phyloP scores from a whole-genome alignment of 2,797 vertebrate species.

The Nyctalus aviator region DNA sequence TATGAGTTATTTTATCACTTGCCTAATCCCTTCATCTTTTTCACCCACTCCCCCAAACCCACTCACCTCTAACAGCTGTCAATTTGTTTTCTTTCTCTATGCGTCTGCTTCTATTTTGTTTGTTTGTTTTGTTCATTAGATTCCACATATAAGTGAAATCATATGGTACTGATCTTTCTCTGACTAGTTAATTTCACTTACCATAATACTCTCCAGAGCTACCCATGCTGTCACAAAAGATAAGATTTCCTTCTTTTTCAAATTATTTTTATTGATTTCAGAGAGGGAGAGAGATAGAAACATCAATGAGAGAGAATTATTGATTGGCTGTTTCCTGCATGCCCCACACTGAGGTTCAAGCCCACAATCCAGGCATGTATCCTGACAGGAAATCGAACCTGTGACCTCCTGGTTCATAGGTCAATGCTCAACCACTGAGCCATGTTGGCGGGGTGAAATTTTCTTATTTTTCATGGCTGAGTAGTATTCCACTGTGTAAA shows the following conservation, averaged over 20 bases:
- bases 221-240: background rate
- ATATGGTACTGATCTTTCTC: background rate
- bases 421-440: too few relatives aligned
- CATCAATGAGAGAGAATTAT: too few relatives aligned
- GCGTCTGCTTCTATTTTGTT: background rate
- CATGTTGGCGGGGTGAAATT: background rate
- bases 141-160: background rate
- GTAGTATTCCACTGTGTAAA: background rate
- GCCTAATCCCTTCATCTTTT: background rate
- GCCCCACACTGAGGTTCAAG: too few relatives aligned
- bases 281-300: too few relatives aligned
- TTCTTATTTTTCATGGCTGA: background rate
- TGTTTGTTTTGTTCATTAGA: background rate
- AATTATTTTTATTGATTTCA: too few relatives aligned
- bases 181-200: background rate
- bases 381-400: too few relatives aligned
- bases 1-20: background rate
- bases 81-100: background rate
- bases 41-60: background rate
- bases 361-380: too few relatives aligned
- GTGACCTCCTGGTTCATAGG: too few relatives aligned
- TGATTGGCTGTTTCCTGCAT: too few relatives aligned
- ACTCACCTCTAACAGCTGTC: background rate
- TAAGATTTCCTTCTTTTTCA: background rate
- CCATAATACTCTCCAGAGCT: background rate